Base-by-base conservation (phyloP, 2,888 invertebrate genomes). In the Clitarchus hookeri region DNA sequence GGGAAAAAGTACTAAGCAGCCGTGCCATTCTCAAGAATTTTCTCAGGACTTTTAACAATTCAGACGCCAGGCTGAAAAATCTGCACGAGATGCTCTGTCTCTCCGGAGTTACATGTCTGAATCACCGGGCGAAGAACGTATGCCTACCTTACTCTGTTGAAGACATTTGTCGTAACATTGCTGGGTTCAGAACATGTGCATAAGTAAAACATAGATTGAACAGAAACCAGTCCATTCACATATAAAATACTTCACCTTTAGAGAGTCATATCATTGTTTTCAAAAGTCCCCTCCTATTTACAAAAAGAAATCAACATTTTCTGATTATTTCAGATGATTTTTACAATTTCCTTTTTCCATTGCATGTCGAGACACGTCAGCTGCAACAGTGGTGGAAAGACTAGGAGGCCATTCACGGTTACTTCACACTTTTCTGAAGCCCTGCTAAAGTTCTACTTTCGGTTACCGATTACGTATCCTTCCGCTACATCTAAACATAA, bases 231-330 rank as follows among this genome's bases (percentile, higher is more conserved):
- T 25, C 9, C 11, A 78, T 6, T 25, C n/a, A n/a, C n/a, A 78
- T 78, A 16, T 16, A 78, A 78, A 23, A 12, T 78, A 78, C 78
- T 26, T 26, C n/a, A 25, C 9, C 0, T 6, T 78, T 78, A 11
- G 26, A 78, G 13, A 6, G 78, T 19, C 78, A 16, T 78, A 78
- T 16, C 78, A 12, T 78, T 25, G 78, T 16, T 26, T 78, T 78
- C 19, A 78, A 78, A 26, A 23, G 9, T 25, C 78, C 78, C n/a
- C 78, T 83, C 25, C 44, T 77, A 78, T 84, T 79, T 54, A n/a
- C 84, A 77, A 16, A 83, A 26, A 77, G 85, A 77, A 65, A 65
- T 83, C 84, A 48, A 36, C 53, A 78, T 26, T 23, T 78, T 25
- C 78, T 78, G 9, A 78, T 78, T 25, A 11, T 78, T 25, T 11